Evolutionary conservation across 1,140 invertebrate genomes (phyloP).

Genomic region (Chrysoperla carnea): DNA sequence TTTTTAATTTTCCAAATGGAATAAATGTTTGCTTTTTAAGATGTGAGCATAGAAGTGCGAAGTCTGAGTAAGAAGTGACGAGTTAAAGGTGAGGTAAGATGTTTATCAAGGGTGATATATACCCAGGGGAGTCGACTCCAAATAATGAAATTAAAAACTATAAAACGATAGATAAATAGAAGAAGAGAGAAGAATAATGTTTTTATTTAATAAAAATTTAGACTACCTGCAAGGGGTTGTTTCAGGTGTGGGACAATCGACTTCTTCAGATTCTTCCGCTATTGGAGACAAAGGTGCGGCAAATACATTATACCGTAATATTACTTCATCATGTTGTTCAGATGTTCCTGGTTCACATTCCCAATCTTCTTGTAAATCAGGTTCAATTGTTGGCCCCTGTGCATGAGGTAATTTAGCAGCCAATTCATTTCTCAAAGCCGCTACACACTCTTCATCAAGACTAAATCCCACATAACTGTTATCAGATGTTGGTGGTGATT

Average conservation of each 20-base stretch:
- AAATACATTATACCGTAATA: conserved; percentile 32
- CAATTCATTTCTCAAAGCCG: conserved; percentile 48
- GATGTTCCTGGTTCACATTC: conserved; percentile 17
- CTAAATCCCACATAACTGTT: conserved; percentile 33
- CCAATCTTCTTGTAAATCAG: conserved; percentile 12
- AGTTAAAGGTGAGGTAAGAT: no score
- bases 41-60: no score
- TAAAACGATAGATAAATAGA: background rate
- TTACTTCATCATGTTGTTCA: conserved; percentile 20
- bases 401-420: conserved; percentile 48
- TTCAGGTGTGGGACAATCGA: background rate
- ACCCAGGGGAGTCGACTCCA: no score
- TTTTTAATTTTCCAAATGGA: no score
- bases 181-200: background rate
- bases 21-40: no score
- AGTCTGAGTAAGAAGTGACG: no score
- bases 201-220: background rate
- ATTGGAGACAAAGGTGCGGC: conserved; percentile 40
- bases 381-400: conserved; percentile 17
- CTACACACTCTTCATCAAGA: conserved; percentile 49
- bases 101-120: no score
- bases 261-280: conserved; percentile 28
- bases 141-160: background rate
- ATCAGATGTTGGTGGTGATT: conserved; percentile 9
- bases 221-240: background rate